Evolutionary conservation across 1,140 invertebrate species (phyloP).

Genomic region (Plectrocnemia conspersa): DNA sequence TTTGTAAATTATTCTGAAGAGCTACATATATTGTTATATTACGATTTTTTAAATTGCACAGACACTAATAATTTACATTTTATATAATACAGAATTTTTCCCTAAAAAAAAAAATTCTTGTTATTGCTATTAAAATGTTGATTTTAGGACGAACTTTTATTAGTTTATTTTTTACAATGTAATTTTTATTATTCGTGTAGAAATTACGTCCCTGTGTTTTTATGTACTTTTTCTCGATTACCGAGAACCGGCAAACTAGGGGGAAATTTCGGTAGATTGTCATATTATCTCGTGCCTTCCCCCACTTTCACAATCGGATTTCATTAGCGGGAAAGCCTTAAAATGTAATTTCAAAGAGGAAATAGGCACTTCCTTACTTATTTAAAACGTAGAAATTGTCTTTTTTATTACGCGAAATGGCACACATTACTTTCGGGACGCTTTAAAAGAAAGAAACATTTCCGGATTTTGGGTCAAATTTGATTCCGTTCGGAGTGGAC

Average conservation of each 20-base stretch:
- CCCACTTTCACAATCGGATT: constrained; percentile 14
- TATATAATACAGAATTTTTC: too few species aligned
- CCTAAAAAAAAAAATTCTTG: too few species aligned
- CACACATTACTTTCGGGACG: not conserved
- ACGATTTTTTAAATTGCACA: too few species aligned
- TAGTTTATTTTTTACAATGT: too few species aligned
- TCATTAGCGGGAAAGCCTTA: constrained; percentile 24
- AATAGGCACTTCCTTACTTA: constrained; percentile 10
- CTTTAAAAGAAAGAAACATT: not conserved
- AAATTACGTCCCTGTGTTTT: too few species aligned
- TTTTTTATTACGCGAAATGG: constrained; percentile 1
- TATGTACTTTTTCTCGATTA: constrained; percentile 8
- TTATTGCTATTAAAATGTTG: too few species aligned
- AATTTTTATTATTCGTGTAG: too few species aligned
- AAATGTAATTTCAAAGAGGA: constrained; percentile 19
- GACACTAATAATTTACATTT: too few species aligned
- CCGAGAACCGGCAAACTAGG: not conserved
- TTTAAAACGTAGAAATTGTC: constrained; percentile 14
- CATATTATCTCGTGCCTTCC: not conserved
- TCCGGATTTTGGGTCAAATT: not conserved
- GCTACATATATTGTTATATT: too few species aligned
- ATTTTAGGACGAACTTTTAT: too few species aligned
- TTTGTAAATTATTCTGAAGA: too few species aligned
- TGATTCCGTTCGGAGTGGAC: not conserved
- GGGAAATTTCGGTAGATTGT: constrained; percentile 4